Evolutionary conservation across 2,113 vertebrate genomes (phyloP).

Genomic region (Anas platyrhynchos): DNA sequence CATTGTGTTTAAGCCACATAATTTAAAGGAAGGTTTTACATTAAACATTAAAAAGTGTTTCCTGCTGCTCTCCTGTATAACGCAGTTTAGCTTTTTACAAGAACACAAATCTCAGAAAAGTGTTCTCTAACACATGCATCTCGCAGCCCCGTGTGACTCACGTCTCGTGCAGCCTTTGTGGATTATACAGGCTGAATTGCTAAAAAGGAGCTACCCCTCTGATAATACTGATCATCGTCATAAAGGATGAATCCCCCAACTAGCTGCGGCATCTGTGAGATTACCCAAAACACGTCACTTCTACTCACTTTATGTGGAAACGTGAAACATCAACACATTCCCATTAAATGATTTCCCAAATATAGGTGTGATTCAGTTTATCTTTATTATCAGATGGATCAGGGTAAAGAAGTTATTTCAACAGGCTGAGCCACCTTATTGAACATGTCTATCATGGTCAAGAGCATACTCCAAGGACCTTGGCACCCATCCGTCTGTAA

Average conservation of each 20-base stretch:
- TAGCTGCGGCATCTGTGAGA: background rate
- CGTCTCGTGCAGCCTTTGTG: background rate
- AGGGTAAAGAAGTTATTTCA: background rate
- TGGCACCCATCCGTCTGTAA: constrained; percentile 38
- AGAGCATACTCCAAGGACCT: background rate
- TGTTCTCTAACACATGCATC: background rate
- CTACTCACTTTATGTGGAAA: background rate
- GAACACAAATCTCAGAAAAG: background rate
- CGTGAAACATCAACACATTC: background rate
- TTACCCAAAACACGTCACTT: fast-evolving
- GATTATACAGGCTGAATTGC: background rate
- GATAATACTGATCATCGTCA: fast-evolving
- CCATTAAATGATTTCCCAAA: background rate
- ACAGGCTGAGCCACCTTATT: background rate
- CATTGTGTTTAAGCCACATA: background rate
- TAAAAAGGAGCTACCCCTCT: background rate
- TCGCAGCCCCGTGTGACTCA: fast-evolving
- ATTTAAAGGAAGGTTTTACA: background rate
- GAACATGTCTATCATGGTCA: constrained; percentile 19
- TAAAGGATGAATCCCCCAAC: background rate
- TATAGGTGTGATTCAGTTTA: constrained; percentile 14
- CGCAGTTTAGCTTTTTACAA: background rate
- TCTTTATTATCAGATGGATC: background rate
- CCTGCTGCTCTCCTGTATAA: background rate
- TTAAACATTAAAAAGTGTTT: background rate